phyloP scores from a whole-genome alignment of 2,888 invertebrate genomes.

The Parascotia fuliginaria region DNA sequence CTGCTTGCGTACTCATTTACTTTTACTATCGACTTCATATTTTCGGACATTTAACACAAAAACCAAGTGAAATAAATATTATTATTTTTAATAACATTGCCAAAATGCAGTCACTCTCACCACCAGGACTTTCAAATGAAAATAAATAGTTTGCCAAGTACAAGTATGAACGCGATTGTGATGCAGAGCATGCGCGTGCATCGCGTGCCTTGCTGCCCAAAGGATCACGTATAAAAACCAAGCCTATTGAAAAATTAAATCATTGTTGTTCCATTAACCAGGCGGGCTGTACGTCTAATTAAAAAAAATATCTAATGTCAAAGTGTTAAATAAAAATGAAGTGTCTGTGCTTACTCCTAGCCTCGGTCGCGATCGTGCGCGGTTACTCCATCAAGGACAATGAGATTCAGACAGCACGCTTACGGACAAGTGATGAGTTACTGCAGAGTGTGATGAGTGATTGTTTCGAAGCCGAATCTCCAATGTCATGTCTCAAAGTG shows the following conservation, averaged over 20 bases:
- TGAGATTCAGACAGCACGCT: constrained; percentile 83
- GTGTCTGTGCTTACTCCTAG: constrained; percentile 83
- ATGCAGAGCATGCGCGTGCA: constrained; percentile 65
- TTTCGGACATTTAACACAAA: no score
- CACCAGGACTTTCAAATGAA: constrained; percentile 81
- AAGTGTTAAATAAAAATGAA: constrained; percentile 74
- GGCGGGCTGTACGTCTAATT: constrained; percentile 77
- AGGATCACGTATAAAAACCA: constrained; percentile 88
- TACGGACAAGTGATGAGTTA: constrained; percentile 88
- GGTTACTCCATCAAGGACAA: constrained; percentile 84
- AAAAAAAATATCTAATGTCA: constrained; percentile 77
- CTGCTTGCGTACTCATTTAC: no score
- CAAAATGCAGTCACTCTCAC: constrained; percentile 74
- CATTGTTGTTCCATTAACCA: constrained; percentile 84
- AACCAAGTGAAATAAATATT: constrained; percentile 16
- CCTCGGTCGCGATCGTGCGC: constrained; percentile 78
- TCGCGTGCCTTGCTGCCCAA: constrained; percentile 84
- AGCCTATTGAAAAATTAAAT: constrained; percentile 87
- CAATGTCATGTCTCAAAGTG: constrained; percentile 90
- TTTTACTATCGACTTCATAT: no score
- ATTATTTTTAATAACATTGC: constrained; percentile 38
- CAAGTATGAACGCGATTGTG: constrained; percentile 72
- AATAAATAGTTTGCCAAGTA: constrained; percentile 79
- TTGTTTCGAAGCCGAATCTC: constrained; percentile 89
- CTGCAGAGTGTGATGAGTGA: constrained; percentile 90